Evolutionary conservation across 1,140 invertebrate species (phyloP).

Genomic region (Battus philenor): DNA sequence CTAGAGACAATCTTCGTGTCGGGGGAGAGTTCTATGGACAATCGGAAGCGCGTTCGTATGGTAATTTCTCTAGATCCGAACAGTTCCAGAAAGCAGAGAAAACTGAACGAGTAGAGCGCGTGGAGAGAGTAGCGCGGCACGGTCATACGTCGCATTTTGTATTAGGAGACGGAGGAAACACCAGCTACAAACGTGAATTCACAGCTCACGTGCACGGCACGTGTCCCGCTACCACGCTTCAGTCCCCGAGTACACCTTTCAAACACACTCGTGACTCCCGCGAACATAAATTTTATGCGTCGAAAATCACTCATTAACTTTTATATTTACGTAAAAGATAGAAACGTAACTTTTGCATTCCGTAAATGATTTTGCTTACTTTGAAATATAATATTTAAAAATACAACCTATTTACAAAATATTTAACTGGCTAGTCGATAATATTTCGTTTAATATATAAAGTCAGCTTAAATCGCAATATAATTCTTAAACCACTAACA

Average conservation of each 20-base stretch:
- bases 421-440: conserved; percentile 56
- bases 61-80: conserved; percentile 77
- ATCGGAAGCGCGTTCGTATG: conserved; percentile 78
- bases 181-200: conserved; percentile 87
- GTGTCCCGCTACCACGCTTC: conserved; percentile 86
- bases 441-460: conserved; percentile 31
- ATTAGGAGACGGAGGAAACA: conserved; percentile 79
- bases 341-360: conserved; percentile 39
- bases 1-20: conserved; percentile 80
- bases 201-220: conserved; percentile 81
- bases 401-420: conserved; percentile 19
- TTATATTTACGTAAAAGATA: conserved; percentile 21
- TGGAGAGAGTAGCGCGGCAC: conserved; percentile 75
- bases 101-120: conserved; percentile 63
- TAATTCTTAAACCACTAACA: conserved; percentile 27
- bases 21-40: conserved; percentile 84
- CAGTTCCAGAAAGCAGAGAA: conserved; percentile 70
- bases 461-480: conserved; percentile 32
- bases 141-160: conserved; percentile 84
- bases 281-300: conserved; percentile 89
- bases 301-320: conserved; percentile 66
- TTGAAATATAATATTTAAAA: conserved; percentile 27
- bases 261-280: conserved; percentile 88
- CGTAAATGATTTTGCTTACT: conserved; percentile 36
- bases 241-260: conserved; percentile 83